These are phyloP conservation scores for Cecidostiba fungosa DNA, from an alignment of 2,888 invertebrate species.

Conservation along the genomic window DNA sequence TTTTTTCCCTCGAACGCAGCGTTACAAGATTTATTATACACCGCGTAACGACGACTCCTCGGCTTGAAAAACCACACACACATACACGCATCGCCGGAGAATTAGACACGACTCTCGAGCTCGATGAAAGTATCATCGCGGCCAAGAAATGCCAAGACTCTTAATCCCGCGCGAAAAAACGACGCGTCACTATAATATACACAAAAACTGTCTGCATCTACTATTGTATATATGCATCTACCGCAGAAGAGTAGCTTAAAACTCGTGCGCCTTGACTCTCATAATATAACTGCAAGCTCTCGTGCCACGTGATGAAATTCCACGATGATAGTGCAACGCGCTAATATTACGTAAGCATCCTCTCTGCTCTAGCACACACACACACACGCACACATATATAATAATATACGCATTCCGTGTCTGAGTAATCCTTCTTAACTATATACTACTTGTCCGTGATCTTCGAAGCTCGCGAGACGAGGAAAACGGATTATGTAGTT, in stretches of 20 bases:
- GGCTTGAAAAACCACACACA: conserved; percentile 12
- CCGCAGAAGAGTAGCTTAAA: conserved; percentile 20
- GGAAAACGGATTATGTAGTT: conserved; percentile 20
- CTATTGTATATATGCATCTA: background rate
- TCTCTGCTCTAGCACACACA: conserved; percentile 21
- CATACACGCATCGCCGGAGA: background rate
- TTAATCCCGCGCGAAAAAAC: conserved; percentile 23
- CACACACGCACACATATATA: background rate
- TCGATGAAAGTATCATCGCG: conserved; percentile 32
- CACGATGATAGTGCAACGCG: conserved; percentile 56
- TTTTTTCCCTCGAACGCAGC: conserved; percentile 8
- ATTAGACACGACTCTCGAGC: background rate
- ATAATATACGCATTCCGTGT: conserved; percentile 37
- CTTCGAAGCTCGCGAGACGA: conserved; percentile 1
- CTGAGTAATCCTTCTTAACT: conserved; percentile 44
- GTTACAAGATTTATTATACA: conserved; percentile 41
- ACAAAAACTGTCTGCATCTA: background rate
- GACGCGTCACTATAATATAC: background rate
- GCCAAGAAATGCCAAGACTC: conserved; percentile 17
- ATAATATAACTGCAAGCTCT: conserved; percentile 55
- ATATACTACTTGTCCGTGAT: conserved; percentile 10
- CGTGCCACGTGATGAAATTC: conserved; percentile 58
- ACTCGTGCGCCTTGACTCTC: conserved; percentile 54
- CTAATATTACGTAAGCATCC: conserved; percentile 58
- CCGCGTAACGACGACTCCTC: conserved; percentile 1